Conservation (phyloP, 2,113 vertebrate genomes). For the Catharus bicknelli region DNA sequence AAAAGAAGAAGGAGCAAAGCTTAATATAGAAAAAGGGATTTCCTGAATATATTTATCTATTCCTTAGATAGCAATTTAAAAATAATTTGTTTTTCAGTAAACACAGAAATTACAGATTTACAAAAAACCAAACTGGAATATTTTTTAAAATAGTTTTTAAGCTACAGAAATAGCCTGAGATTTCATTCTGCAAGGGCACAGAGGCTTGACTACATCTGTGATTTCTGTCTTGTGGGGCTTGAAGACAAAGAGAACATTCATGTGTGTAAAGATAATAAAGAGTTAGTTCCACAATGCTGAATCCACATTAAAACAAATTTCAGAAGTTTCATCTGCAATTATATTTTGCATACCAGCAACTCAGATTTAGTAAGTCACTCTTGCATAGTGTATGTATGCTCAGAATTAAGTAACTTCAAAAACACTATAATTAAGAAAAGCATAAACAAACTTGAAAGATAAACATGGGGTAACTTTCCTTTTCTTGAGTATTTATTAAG, state of each 20-base stretch:
- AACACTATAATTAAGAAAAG: not conserved
- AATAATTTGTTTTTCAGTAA: not conserved
- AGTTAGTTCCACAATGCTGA: slow-evolving; percentile 21
- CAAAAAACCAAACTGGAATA: not conserved
- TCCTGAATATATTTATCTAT: not conserved
- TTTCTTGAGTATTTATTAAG: not conserved
- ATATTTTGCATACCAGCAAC: not conserved
- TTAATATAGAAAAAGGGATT: not conserved
- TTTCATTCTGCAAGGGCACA: not conserved
- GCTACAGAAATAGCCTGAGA: not conserved
- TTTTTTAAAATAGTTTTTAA: not conserved
- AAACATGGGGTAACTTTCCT: not conserved
- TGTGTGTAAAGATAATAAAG: slow-evolving; percentile 14
- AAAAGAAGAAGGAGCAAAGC: not conserved
- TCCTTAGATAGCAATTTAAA: not conserved
- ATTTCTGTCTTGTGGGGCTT: not conserved
- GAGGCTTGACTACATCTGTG: not conserved
- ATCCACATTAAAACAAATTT: slow-evolving; percentile 8
- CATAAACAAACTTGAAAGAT: not conserved
- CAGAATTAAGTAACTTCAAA: not conserved
- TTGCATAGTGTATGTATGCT: not conserved
- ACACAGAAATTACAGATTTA: not conserved
- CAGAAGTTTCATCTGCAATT: not conserved
- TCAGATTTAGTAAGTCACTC: not conserved
- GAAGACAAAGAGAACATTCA: slow-evolving; percentile 17